Conservation (phyloP, 2,797 vertebrate genomes). For the Gymnocypris eckloni region DNA sequence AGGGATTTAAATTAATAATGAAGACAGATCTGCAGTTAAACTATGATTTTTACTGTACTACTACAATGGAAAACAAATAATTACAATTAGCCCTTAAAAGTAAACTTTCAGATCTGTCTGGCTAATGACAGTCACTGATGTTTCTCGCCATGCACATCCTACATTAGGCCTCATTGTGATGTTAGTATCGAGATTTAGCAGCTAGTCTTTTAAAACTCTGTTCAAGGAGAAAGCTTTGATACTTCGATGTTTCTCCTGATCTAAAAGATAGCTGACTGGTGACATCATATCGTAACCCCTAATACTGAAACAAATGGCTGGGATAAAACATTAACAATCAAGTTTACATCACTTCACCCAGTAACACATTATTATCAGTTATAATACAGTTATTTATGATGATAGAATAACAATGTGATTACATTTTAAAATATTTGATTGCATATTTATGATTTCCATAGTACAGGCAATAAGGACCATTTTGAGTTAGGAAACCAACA, state of each 20-base stretch:
- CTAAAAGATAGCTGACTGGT: neutral
- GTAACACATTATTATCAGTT: neutral
- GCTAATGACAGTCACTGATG: neutral
- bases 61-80: neutral
- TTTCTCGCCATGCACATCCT: neutral
- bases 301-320: neutral
- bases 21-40: neutral
- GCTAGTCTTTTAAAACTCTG: neutral
- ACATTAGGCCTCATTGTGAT: neutral
- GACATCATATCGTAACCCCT: neutral
- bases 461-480: conserved; percentile 5
- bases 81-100: conserved; percentile 2
- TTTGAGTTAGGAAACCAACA: neutral
- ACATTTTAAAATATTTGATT: conserved; percentile 6
- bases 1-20: neutral
- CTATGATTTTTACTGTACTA: too few species aligned
- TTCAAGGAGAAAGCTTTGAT: neutral
- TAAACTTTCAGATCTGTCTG: neutral
- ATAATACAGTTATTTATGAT: conserved; percentile 16
- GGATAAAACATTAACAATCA: neutral
- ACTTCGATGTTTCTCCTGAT: neutral
- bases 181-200: neutral
- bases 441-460: conserved; percentile 7
- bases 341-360: conserved; percentile 8
- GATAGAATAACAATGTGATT: neutral